These are phyloP conservation scores for Yasuhikotakia modesta DNA, from an alignment of 2,797 vertebrate genomes.

Conservation along the genomic window DNA sequence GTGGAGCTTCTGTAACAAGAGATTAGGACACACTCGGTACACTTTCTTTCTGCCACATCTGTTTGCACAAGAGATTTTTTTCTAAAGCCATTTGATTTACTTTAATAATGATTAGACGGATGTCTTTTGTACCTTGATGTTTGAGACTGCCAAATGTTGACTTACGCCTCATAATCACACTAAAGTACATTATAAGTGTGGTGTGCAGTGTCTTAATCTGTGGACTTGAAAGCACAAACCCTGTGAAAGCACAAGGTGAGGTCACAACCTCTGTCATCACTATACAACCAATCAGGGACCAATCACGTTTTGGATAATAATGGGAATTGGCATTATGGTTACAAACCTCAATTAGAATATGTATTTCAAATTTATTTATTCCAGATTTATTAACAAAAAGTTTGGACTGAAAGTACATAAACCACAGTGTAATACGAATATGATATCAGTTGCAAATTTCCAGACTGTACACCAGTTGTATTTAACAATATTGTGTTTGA, in stretches of 20 bases:
- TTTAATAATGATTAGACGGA: conserved; percentile 17
- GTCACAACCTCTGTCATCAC: conserved; percentile 8
- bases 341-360: conserved; percentile 4
- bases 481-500: conserved; percentile 24
- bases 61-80: conserved; percentile 43
- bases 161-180: conserved; percentile 26
- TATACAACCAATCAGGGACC: conserved; percentile 35
- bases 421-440: conserved; percentile 25
- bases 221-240: conserved; percentile 51
- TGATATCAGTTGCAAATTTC: conserved; percentile 1
- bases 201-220: conserved; percentile 31
- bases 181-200: conserved; percentile 34
- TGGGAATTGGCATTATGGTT: conserved; percentile 27
- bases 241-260: conserved; percentile 45
- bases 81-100: conserved; percentile 50
- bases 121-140: conserved; percentile 7
- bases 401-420: conserved; percentile 15
- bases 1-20: conserved; percentile 7
- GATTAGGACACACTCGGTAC: conserved; percentile 42
- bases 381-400: background rate
- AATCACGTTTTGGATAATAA: background rate
- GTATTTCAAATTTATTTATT: conserved; percentile 2
- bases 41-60: conserved; percentile 39
- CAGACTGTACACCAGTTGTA: conserved; percentile 3
- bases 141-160: conserved; percentile 54